Evolutionary conservation across 1,140 invertebrate genomes (phyloP).

Genomic region (Chymomyza costata): DNA sequence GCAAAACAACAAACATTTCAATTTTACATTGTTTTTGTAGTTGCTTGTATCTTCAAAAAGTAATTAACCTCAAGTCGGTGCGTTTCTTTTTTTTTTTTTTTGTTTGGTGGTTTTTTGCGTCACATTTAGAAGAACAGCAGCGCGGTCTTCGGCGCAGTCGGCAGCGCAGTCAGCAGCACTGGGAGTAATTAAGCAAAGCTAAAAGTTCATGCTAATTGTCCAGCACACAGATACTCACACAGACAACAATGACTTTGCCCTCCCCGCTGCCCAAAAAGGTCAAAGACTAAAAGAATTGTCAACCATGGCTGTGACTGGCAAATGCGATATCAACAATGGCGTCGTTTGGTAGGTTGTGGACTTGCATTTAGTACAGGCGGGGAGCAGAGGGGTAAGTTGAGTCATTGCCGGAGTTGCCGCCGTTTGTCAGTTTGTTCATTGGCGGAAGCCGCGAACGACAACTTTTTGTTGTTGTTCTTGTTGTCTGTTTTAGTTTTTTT

Average conservation of each 20-base stretch:
- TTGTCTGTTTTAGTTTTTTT: conserved; percentile 21
- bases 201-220: conserved; percentile 73
- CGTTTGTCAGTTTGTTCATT: not conserved
- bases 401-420: no score
- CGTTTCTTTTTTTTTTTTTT: conserved; percentile 14
- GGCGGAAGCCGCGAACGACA: conserved; percentile 59
- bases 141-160: no score
- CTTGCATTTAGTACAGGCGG: no score
- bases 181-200: conserved; percentile 69
- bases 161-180: not conserved
- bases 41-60: conserved; percentile 55
- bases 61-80: conserved; percentile 57
- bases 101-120: conserved; percentile 55
- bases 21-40: conserved; percentile 34
- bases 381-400: no score
- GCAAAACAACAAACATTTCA: conserved; percentile 41
- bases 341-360: not conserved
- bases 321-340: not conserved
- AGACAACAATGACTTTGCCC: conserved; percentile 35
- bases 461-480: conserved; percentile 13
- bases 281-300: conserved; percentile 72
- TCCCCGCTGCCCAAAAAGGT: no score
- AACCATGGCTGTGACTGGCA: conserved; percentile 35
- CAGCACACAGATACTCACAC: conserved; percentile 16
- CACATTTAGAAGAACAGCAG: conserved; percentile 55